Evolutionary conservation across 2,888 invertebrate genomes (phyloP), one percentile per base, ranked within the genome.

Genomic region (Limnephilus auricula): DNA sequence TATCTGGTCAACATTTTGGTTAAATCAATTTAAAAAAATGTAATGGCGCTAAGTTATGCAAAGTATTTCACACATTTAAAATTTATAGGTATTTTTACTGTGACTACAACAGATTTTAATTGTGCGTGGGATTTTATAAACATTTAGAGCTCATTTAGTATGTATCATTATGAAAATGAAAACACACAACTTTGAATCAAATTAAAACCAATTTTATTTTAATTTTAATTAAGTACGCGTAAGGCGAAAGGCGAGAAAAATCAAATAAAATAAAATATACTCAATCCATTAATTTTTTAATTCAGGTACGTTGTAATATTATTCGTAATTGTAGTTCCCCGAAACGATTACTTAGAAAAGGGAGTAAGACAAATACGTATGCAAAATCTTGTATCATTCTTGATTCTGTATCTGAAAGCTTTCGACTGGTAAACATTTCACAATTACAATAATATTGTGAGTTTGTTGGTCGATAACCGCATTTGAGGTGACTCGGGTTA

Each of bases 11-110:
- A 30, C 79, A 30, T 78, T 79, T 78, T 88, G 34, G 65, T 34
- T 88, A 88, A 79, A 88, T 78, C n/a, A 88, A 88, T 88, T 88
- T 79, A 88, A 88, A 32, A 78, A 34, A 12, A 88, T 79, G 78
- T 88, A 88, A 88, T 86, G 78, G 87, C 34, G 18, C 10, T n/a
- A 32, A 32, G 32, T 65, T 78, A 78, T 88, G 31, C n/a, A 18
- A 65, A 88, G 78, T n/a, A 31, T 45, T 50, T 86, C 25, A 40
- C 84, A 85, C 40, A n/a, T 18, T 85, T 85, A n/a, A 40, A 85
- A 85, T 85, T 85, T 85, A 85, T 85, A 30, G 40, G 13, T 85
- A 40, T 40, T 30, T 85, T 40, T 40, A 85, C 30, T 40, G 37
- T 85, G 34, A 37, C 65, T 65, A 65, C 65, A 65, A 65, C 65